These are phyloP conservation scores for Platyura marginata DNA, from an alignment of 1,140 invertebrate species.

Conservation along the genomic window DNA sequence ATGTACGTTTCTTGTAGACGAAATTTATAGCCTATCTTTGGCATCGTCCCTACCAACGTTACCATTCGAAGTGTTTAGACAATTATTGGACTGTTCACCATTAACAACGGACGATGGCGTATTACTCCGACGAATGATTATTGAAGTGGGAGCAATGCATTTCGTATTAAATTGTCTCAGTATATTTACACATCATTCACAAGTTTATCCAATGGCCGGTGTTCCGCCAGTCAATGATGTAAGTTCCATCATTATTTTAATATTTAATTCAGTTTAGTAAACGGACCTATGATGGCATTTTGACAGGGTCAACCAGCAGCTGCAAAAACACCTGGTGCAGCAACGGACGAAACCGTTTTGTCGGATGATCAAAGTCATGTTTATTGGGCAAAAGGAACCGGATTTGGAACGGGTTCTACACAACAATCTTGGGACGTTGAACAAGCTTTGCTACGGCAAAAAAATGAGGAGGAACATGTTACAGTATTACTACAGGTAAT, in stretches of 20 bases:
- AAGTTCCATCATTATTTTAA: not conserved
- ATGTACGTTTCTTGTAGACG: constrained; percentile 27
- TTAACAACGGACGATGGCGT: constrained; percentile 65
- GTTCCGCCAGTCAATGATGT: not conserved
- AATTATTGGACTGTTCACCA: constrained; percentile 58
- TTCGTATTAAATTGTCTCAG: constrained; percentile 71
- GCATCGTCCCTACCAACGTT: constrained; percentile 63
- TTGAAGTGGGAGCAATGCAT: constrained; percentile 67
- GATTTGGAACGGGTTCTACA: constrained; percentile 89
- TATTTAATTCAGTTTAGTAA: not conserved
- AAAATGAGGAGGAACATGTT: constrained; percentile 83
- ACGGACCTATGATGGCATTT: not conserved
- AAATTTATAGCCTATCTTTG: constrained; percentile 56
- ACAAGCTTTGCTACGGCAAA: constrained; percentile 71
- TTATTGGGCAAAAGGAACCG: constrained; percentile 90
- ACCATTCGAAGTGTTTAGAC: constrained; percentile 70
- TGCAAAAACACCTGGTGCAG: not conserved
- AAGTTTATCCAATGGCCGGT: constrained; percentile 13
- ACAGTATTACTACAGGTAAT: constrained; percentile 56
- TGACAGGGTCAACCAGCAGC: not conserved
- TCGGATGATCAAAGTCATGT: constrained; percentile 62
- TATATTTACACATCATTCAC: constrained; percentile 67
- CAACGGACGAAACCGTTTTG: constrained; percentile 11
- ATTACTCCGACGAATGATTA: constrained; percentile 53
- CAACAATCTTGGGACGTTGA: constrained; percentile 93